Conservation (phyloP, 2,113 vertebrate species). For the Caranx ignobilis region DNA sequence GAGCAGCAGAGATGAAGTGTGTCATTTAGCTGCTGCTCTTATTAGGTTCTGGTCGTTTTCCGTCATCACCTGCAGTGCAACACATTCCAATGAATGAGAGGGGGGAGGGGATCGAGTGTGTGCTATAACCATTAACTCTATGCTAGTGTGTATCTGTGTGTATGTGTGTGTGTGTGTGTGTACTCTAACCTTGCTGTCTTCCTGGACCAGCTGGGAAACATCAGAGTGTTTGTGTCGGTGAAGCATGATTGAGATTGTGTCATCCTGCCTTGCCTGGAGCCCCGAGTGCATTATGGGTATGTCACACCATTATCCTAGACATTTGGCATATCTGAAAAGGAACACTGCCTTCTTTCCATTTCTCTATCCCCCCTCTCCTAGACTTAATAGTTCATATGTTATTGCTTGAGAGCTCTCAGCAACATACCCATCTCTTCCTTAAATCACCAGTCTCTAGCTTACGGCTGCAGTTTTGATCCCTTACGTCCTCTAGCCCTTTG, state of each 20-base stretch:
- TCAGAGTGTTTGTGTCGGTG: slow-evolving; percentile 75
- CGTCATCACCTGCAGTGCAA: slow-evolving; percentile 71
- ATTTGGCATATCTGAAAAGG: slow-evolving; percentile 66
- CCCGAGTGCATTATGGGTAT: slow-evolving; percentile 71
- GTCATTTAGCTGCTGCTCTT: slow-evolving; percentile 64
- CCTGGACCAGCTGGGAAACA: slow-evolving; percentile 75
- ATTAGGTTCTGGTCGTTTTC: slow-evolving; percentile 69
- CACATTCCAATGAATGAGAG: slow-evolving; percentile 59
- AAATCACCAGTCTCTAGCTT: slow-evolving; percentile 43
- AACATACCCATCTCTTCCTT: slow-evolving; percentile 30
- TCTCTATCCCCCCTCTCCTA: slow-evolving; percentile 12
- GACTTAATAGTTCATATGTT: slow-evolving; percentile 42
- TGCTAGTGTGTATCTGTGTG: slow-evolving; percentile 5
- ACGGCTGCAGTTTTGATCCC: slow-evolving; percentile 33
- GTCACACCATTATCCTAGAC: slow-evolving; percentile 76
- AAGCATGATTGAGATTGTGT: slow-evolving; percentile 80
- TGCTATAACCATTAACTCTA: slow-evolving; percentile 68
- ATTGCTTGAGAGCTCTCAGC: slow-evolving; percentile 37
- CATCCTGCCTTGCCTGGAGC: slow-evolving; percentile 72
- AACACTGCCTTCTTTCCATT: slow-evolving; percentile 52
- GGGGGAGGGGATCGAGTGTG: slow-evolving; percentile 39
- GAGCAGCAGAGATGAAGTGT: slow-evolving; percentile 54
- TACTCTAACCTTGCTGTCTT: slow-evolving; percentile 59
- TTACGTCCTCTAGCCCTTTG: slow-evolving; percentile 9
- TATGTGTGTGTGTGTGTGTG: slow-evolving; percentile 32